These are phyloP conservation scores for Ornithoptera priamus DNA, from an alignment of 2,888 invertebrate species.

Conservation along the genomic window DNA sequence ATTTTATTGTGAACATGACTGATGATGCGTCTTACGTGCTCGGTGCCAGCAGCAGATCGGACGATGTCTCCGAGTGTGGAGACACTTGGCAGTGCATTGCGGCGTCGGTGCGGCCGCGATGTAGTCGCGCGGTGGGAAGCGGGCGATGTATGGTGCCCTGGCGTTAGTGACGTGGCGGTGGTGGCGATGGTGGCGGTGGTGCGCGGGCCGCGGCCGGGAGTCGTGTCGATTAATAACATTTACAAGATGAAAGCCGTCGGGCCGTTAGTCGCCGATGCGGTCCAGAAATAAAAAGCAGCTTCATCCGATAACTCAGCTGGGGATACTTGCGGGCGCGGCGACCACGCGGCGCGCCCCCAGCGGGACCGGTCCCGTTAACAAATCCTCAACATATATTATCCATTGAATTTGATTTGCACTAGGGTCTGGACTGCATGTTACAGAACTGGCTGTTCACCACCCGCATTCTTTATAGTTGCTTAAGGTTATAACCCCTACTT, in stretches of 20 bases:
- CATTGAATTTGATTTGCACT: too few species aligned
- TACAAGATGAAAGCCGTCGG: conserved; percentile 77
- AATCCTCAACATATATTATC: too few species aligned
- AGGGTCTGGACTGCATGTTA: too few species aligned
- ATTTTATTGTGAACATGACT: conserved; percentile 72
- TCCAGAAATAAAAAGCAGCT: conserved; percentile 76
- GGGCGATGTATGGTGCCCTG: conserved; percentile 29
- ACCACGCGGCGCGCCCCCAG: conserved; percentile 13
- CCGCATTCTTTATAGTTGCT: too few species aligned
- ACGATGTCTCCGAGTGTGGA: conserved; percentile 18
- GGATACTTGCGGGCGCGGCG: conserved; percentile 55
- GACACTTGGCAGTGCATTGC: conserved; percentile 29
- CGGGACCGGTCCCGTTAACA: neutral
- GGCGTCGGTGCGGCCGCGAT: neutral
- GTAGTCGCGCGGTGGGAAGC: neutral
- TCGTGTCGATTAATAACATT: conserved; percentile 76
- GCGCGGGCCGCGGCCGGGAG: conserved; percentile 64
- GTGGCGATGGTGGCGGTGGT: conserved; percentile 33
- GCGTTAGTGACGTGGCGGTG: neutral
- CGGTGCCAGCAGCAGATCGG: conserved; percentile 56
- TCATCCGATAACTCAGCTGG: conserved; percentile 71
- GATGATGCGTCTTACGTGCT: conserved; percentile 67
- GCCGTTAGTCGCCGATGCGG: conserved; percentile 67
- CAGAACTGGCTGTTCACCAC: too few species aligned
- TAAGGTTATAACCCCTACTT: too few species aligned